Conservation (phyloP, 2,113 vertebrate genomes). For the Ammospiza caudacuta region DNA sequence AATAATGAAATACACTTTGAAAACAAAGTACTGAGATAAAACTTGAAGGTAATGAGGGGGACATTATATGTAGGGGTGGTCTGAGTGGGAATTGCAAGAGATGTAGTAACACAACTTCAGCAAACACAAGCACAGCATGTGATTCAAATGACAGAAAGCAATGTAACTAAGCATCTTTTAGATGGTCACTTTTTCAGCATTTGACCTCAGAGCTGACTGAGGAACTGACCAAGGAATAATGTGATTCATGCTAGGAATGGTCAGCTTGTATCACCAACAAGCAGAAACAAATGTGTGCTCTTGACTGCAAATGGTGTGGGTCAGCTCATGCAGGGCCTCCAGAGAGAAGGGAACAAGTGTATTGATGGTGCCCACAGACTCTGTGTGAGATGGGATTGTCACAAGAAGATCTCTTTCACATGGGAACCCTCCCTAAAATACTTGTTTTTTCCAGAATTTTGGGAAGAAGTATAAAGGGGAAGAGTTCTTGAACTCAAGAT, state of each 20-base stretch:
- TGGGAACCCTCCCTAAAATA: neutral
- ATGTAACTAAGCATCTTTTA: neutral
- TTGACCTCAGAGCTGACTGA: neutral
- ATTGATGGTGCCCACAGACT: neutral
- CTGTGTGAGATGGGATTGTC: neutral
- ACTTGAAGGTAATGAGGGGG: neutral
- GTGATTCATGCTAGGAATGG: neutral
- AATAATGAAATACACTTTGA: neutral
- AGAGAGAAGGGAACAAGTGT: neutral
- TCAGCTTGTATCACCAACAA: neutral
- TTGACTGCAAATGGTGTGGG: neutral
- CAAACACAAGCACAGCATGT: neutral
- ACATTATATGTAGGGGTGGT: neutral
- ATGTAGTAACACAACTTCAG: neutral
- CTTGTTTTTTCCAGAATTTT: neutral
- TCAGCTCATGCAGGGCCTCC: neutral
- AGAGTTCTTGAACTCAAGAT: neutral
- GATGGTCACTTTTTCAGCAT: neutral
- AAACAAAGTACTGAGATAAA: neutral
- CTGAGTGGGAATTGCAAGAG: neutral
- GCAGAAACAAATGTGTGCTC: neutral
- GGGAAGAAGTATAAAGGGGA: neutral
- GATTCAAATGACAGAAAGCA: neutral
- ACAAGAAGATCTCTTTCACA: neutral
- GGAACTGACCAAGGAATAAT: neutral